These are phyloP conservation scores for Sebastes matsubarae DNA, from an alignment of 2,797 vertebrate genomes.

Conservation along the genomic window DNA sequence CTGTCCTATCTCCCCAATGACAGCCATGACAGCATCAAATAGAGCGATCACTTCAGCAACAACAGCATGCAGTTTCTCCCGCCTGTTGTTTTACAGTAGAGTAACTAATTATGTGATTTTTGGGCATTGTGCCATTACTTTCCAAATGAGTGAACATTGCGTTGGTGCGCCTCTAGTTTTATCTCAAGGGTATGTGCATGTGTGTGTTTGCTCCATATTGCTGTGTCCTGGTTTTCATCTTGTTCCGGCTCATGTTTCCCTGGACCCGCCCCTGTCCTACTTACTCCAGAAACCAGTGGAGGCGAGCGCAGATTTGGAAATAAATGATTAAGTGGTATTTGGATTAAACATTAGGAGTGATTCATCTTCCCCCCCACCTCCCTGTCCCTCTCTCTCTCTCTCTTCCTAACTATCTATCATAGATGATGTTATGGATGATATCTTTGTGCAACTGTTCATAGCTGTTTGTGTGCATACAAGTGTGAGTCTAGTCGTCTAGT, in stretches of 20 bases:
- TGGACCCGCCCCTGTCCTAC: slow-evolving; percentile 70
- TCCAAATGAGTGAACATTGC: slow-evolving; percentile 71
- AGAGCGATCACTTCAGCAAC: neutral
- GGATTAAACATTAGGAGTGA: slow-evolving; percentile 50
- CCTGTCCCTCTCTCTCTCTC: neutral
- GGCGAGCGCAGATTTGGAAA: slow-evolving; percentile 57
- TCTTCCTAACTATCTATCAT: neutral
- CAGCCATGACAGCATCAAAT: neutral
- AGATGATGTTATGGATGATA: neutral
- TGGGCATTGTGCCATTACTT: slow-evolving; percentile 53
- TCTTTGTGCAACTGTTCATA: neutral
- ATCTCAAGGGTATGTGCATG: slow-evolving; percentile 39
- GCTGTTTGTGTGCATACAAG: neutral
- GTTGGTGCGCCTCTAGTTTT: slow-evolving; percentile 36
- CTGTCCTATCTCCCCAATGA: neutral
- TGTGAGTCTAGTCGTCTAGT: neutral
- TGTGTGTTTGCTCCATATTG: slow-evolving; percentile 63
- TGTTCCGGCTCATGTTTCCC: slow-evolving; percentile 58
- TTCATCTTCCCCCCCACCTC: neutral
- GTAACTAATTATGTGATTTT: slow-evolving; percentile 67
- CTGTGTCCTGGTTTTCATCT: slow-evolving; percentile 70
- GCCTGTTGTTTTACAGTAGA: slow-evolving; percentile 68
- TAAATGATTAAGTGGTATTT: slow-evolving; percentile 66
- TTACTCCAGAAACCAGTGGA: slow-evolving; percentile 62
- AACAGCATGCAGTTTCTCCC: slow-evolving; percentile 7